These are phyloP conservation scores for Vireo griseus DNA, from an alignment of 2,797 vertebrate species.

Conservation along the genomic window DNA sequence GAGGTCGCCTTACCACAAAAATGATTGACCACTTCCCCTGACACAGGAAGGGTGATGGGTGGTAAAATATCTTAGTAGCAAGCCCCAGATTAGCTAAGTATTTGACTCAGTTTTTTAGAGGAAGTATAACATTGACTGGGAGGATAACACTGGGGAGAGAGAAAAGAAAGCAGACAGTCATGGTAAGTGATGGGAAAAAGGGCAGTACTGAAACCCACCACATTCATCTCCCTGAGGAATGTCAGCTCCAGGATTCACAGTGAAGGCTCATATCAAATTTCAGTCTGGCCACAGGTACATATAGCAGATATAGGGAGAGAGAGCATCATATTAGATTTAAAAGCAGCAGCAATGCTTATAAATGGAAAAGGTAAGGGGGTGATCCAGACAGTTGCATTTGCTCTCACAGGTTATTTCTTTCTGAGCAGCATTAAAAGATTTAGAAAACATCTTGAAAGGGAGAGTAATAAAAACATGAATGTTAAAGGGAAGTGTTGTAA, in stretches of 20 bases:
- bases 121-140: not conserved
- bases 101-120: not conserved
- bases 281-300: not conserved
- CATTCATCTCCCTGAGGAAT: not conserved
- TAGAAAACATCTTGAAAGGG: not conserved
- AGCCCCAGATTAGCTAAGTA: not conserved
- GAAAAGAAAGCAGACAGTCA: not conserved
- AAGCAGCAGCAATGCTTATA: not conserved
- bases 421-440: not conserved
- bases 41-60: not conserved
- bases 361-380: not conserved
- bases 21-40: rapidly evolving
- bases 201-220: not conserved
- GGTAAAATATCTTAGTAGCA: not conserved
- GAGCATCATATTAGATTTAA: not conserved
- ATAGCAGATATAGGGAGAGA: not conserved
- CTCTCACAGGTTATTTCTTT: not conserved
- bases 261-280: not conserved
- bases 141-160: not conserved
- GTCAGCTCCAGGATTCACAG: not conserved
- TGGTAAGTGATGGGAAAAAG: not conserved
- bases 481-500: not conserved
- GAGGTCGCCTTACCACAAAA: not conserved
- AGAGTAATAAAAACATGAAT: not conserved
- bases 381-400: not conserved